Percentiles rank a stretch among this genome's conserved stretches.
phyloP scores from a whole-genome alignment of 2,888 invertebrate species.

The Cephus runcator region DNA sequence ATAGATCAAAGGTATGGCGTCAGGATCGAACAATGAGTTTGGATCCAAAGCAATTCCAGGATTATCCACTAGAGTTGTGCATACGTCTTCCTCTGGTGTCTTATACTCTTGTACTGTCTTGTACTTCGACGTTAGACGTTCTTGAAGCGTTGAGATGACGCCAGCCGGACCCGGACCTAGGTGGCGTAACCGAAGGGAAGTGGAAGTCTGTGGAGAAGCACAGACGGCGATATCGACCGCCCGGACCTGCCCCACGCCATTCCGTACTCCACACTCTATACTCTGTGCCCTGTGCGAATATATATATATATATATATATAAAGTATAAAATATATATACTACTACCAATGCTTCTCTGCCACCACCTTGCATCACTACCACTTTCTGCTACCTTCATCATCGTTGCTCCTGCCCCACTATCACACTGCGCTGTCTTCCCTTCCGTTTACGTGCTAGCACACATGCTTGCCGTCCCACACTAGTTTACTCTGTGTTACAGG shows the following conservation, averaged over 20 bases:
- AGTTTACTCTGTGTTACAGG: not conserved
- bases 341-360: not conserved
- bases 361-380: not conserved
- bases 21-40: not conserved
- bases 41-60: not conserved
- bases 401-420: conserved; percentile 16
- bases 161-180: conserved; percentile 52
- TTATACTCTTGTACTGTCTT: not conserved
- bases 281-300: not conserved
- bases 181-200: conserved; percentile 59
- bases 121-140: conserved; percentile 10
- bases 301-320: not conserved
- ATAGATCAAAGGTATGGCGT: not conserved
- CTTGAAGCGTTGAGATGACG: conserved; percentile 38
- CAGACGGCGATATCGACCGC: conserved; percentile 73
- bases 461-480: not conserved
- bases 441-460: not conserved
- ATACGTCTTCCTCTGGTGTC: too few relatives aligned
- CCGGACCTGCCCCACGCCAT: conserved; percentile 68
- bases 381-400: conserved; percentile 2
- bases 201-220: conserved; percentile 55
- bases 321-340: not conserved
- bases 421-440: conserved; percentile 9
- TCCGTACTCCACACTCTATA: conserved; percentile 50
- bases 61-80: not conserved